phyloP scores from a whole-genome alignment of 1,140 invertebrate genomes.

The Metaphire vulgaris region DNA sequence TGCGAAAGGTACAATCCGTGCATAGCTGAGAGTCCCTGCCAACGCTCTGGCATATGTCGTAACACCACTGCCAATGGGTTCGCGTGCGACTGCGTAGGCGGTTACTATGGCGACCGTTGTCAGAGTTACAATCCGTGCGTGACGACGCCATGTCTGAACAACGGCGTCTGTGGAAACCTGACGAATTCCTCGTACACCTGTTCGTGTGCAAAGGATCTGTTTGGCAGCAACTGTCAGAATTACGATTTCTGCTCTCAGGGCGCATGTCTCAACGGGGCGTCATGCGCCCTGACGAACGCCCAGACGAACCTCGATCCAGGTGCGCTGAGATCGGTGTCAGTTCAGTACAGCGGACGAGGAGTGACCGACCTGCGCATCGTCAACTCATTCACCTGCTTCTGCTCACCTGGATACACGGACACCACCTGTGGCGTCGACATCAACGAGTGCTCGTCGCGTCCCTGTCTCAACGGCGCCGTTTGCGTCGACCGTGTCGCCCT shows the following conservation, averaged over 20 bases:
- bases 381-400: constrained; percentile 24
- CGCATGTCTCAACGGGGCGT: constrained; percentile 33
- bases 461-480: constrained; percentile 36
- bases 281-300: constrained; percentile 22
- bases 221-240: constrained; percentile 32
- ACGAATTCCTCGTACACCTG: constrained; percentile 75
- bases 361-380: constrained; percentile 4
- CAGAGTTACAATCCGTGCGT: constrained; percentile 21
- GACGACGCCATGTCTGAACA: constrained; percentile 13
- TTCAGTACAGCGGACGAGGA: constrained; percentile 18
- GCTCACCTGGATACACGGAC: constrained; percentile 61
- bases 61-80: constrained; percentile 5
- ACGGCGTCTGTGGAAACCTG: constrained; percentile 21
- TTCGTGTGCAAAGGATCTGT: constrained; percentile 23
- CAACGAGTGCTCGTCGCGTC: constrained; percentile 68
- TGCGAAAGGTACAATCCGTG: constrained; percentile 27
- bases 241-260: constrained; percentile 30
- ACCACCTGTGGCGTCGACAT: constrained; percentile 81
- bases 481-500: constrained; percentile 28
- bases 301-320: constrained; percentile 12
- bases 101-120: constrained; percentile 10
- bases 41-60: constrained; percentile 7
- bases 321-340: constrained; percentile 13
- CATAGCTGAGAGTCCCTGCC: not conserved
- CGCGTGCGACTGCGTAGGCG: constrained; percentile 4